Evolutionary conservation across 2,888 invertebrate species (phyloP).

Genomic region (Keiferia lycopersicella): DNA sequence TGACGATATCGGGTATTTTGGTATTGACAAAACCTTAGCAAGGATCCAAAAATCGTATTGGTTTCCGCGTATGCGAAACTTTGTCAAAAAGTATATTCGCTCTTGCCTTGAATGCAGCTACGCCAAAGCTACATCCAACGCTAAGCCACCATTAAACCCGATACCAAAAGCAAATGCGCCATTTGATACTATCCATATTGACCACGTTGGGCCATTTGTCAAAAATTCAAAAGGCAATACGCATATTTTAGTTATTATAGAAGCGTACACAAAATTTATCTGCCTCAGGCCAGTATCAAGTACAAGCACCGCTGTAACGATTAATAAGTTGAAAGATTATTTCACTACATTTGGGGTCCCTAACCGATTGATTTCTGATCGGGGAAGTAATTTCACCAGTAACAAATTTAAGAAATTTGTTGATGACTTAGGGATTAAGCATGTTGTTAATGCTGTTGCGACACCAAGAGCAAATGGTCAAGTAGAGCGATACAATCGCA

Average conservation of each 20-base stretch:
- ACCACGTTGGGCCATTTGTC: constrained; percentile 28
- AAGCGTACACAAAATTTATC: constrained; percentile 21
- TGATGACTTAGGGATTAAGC: constrained; percentile 37
- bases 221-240: constrained; percentile 21
- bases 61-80: constrained; percentile 32
- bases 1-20: constrained; percentile 33
- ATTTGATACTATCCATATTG: constrained; percentile 26
- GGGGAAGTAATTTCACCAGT: constrained; percentile 50
- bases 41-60: constrained; percentile 29
- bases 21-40: constrained; percentile 29
- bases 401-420: constrained; percentile 45
- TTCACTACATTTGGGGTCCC: neutral
- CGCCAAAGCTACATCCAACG: neutral
- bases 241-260: constrained; percentile 26
- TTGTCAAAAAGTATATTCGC: constrained; percentile 30
- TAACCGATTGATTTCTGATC: constrained; percentile 15
- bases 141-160: constrained; percentile 1
- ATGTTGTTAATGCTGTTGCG: constrained; percentile 39
- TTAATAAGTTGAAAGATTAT: neutral
- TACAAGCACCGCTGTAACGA: neutral
- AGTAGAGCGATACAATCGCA: constrained; percentile 33
- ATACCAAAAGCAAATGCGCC: constrained; percentile 20
- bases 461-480: constrained; percentile 42
- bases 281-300: constrained; percentile 14
- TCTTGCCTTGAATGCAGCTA: constrained; percentile 33